These are phyloP conservation scores for Diadromus collaris DNA, from an alignment of 2,888 invertebrate genomes.

Conservation along the genomic window DNA sequence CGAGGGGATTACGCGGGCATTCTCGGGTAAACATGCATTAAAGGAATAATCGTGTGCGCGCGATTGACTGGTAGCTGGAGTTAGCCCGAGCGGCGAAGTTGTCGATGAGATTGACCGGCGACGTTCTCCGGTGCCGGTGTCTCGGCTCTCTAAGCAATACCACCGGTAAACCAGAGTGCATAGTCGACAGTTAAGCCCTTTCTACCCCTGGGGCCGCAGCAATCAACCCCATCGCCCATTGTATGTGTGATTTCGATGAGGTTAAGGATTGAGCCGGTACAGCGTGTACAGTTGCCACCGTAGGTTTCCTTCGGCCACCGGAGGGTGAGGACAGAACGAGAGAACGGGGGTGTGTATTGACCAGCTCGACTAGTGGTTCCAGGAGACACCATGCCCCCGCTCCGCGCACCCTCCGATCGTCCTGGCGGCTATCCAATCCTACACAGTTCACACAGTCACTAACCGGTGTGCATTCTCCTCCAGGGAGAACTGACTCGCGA, in stretches of 20 bases:
- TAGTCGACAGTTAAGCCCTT: constrained; percentile 12
- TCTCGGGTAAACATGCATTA: neutral
- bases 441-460: constrained; percentile 7
- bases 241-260: constrained; percentile 30
- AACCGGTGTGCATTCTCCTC: constrained; percentile 13
- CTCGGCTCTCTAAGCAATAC: neutral
- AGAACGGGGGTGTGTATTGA: constrained; percentile 46
- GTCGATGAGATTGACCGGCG: neutral
- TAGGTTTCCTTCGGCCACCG: constrained; percentile 7
- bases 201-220: neutral
- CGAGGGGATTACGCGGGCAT: constrained; percentile 1
- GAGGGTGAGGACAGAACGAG: constrained; percentile 17
- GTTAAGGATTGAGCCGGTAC: constrained; percentile 1
- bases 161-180: constrained; percentile 9
- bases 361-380: constrained; percentile 39
- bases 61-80: neutral
- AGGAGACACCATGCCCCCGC: constrained; percentile 18
- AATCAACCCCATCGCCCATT: constrained; percentile 49
- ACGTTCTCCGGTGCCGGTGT: constrained; percentile 12
- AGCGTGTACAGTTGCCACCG: constrained; percentile 25
- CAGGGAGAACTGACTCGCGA: constrained; percentile 5
- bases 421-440: constrained; percentile 51
- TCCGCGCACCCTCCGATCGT: constrained; percentile 31
- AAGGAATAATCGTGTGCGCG: constrained; percentile 21
- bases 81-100: neutral